Conservation (phyloP, 2,888 invertebrate species). For the Allacma fusca region DNA sequence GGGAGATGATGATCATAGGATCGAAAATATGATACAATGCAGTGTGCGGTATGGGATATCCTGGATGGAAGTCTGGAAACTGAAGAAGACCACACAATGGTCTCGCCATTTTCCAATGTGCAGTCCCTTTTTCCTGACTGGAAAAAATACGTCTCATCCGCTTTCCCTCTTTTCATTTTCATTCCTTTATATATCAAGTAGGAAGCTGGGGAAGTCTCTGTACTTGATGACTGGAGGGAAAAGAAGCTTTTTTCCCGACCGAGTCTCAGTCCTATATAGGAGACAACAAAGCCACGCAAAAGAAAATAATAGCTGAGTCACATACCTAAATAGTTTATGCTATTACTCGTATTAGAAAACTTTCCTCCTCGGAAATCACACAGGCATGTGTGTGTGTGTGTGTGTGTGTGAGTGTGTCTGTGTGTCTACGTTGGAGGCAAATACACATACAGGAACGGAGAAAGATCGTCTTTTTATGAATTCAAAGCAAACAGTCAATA, state of each 20-base stretch:
- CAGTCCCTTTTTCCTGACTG: constrained; percentile 10
- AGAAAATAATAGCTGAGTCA: constrained; percentile 8
- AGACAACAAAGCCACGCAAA: constrained; percentile 9
- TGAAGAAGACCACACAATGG: constrained; percentile 30
- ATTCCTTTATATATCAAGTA: constrained; percentile 35
- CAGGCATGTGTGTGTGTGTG: background rate
- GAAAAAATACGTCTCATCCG: constrained; percentile 37
- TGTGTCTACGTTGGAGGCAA: too few relatives aligned
- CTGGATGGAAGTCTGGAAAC: constrained; percentile 37
- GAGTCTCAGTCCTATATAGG: background rate
- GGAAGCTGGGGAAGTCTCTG: constrained; percentile 22
- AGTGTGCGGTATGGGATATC: constrained; percentile 29
- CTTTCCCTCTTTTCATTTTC: constrained; percentile 39
- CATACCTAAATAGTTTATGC: constrained; percentile 12
- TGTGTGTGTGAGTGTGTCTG: too few relatives aligned
- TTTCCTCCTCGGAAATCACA: background rate
- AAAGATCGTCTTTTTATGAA: background rate
- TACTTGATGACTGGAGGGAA: constrained; percentile 39
- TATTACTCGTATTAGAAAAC: constrained; percentile 15
- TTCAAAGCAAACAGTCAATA: constrained; percentile 7
- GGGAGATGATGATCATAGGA: constrained; percentile 36
- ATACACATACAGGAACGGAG: background rate
- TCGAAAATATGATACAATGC: constrained; percentile 35
- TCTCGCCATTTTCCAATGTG: constrained; percentile 14
- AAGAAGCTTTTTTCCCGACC: constrained; percentile 28